Evolutionary conservation across 2,113 vertebrate genomes (phyloP).

Genomic region (Xenopus laevis): DNA sequence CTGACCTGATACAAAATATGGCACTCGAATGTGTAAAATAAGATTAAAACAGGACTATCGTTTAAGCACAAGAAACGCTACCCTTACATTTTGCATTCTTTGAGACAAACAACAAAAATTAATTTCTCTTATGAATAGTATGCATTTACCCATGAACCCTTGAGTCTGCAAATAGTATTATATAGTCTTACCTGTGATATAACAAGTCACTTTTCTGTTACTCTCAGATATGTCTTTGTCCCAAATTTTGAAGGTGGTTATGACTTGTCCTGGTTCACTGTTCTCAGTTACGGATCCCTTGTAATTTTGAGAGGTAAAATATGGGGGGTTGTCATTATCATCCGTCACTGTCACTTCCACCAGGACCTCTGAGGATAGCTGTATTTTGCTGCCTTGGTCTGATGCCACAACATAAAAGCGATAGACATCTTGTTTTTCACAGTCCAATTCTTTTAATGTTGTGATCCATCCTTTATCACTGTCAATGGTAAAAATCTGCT

Average conservation of each 20-base stretch:
- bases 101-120: too few relatives aligned
- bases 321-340: slow-evolving; percentile 90
- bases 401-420: slow-evolving; percentile 82
- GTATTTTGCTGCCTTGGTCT: slow-evolving; percentile 78
- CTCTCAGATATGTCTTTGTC: slow-evolving; percentile 83
- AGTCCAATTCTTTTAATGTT: slow-evolving; percentile 75
- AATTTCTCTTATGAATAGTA: too few relatives aligned
- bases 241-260: slow-evolving; percentile 75
- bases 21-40: too few relatives aligned
- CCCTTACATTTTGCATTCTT: too few relatives aligned
- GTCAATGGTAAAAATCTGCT: slow-evolving; percentile 80
- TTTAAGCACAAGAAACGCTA: too few relatives aligned
- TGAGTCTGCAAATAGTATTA: too few relatives aligned
- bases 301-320: slow-evolving; percentile 78
- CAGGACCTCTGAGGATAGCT: slow-evolving; percentile 82
- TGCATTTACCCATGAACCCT: too few relatives aligned
- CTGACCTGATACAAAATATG: too few relatives aligned
- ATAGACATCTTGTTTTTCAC: slow-evolving; percentile 73
- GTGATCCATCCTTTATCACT: slow-evolving; percentile 89
- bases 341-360: slow-evolving; percentile 88
- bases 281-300: slow-evolving; percentile 84
- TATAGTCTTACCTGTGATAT: slow-evolving; percentile 83
- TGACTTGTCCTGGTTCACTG: slow-evolving; percentile 70
- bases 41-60: too few relatives aligned
- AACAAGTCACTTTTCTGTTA: slow-evolving; percentile 86